Conservation (phyloP, 2,888 invertebrate genomes). For the Balanococcus diminutus region DNA sequence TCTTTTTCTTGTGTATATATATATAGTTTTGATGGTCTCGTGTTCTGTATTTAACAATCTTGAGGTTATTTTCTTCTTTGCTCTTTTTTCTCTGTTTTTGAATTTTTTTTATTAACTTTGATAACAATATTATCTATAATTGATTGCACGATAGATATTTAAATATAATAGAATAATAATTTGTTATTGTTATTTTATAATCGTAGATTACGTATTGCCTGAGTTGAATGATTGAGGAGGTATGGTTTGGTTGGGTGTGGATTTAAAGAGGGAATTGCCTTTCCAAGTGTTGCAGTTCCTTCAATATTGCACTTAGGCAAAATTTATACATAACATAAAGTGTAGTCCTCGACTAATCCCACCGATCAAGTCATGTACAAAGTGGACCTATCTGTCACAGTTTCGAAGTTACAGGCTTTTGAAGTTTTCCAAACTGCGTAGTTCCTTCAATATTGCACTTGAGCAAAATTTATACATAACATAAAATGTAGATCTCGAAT, state of each 20-base stretch:
- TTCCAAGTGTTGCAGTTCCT: not conserved
- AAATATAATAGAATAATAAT: not conserved
- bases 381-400: not conserved
- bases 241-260: not conserved
- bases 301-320: not conserved
- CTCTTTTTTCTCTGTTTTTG: not conserved
- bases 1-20: not conserved
- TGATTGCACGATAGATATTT: not conserved
- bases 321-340: not conserved
- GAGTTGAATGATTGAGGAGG: not conserved
- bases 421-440: not conserved
- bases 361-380: not conserved
- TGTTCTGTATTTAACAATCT: not conserved
- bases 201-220: not conserved
- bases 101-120: not conserved
- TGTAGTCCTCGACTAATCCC: not conserved
- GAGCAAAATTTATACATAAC: not conserved
- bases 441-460: not conserved
- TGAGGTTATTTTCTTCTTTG: not conserved
- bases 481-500: not conserved
- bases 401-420: not conserved
- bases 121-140: no score
- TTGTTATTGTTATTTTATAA: not conserved
- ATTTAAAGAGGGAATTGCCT: no score
- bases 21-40: not conserved